Base-by-base conservation (phyloP, 2,113 vertebrate species). In the Phocoena phocoena region DNA sequence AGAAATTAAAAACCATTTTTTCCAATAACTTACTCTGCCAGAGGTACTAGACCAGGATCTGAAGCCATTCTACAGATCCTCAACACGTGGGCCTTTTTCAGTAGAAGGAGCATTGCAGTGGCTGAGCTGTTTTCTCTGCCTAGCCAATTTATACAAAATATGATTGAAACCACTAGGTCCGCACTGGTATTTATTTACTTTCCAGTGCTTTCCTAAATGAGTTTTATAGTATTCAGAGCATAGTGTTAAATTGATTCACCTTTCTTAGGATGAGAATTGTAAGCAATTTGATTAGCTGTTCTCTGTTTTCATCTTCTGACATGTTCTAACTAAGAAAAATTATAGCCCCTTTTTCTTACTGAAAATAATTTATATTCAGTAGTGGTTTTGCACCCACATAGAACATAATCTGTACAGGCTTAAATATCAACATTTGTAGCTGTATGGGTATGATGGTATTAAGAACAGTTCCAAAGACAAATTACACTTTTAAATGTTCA, bases 171-270 rank as follows among this genome's bases (percentile, higher is more conserved):
- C 93, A 83, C 67, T 97, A 90, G 60, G 58, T 94, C 79, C 88
- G 74, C 73, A 92, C 50, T 95, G 89, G 92, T 93, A 87, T 97
- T 97, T 98, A 92, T 97, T 97, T 95, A 96, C 96, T 97, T 96
- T 94, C 68, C 53, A 92, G 0, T 97, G 95, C 58, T 82, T 96
- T 97, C 65, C 92, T 89, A 96, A 97, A 97, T 0, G 10, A 95
- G 86, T 95, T 96, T 97, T 95, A 67, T 90, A 88, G 79, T 95
- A 97, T 97, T 98, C 86, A 96, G 93, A 95, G 63, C 91, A 97
- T 87, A 95, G 93, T 95, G 95, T 97, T 97, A 97, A 98, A 97
- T 87, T 97, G 97, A 97, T 98, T 98, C 95, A 97, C 97, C 95
- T 98, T 97, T 95, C 53, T 95, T 63, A 71, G 95, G 53, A 88